phyloP scores from a whole-genome alignment of 2,797 vertebrate species.

The Anolis apletophallus region DNA sequence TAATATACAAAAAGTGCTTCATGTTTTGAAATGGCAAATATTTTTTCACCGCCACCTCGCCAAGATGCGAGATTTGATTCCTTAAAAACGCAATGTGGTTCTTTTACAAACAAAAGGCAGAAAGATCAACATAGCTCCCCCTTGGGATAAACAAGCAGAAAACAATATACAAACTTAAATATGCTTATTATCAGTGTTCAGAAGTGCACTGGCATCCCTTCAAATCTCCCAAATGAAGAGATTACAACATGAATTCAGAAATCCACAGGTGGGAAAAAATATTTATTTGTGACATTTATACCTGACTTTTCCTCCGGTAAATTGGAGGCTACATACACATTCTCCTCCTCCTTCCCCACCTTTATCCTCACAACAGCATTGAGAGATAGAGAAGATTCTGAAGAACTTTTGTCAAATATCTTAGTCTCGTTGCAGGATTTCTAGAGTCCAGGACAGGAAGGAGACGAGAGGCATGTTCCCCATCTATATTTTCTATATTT shows the following conservation, averaged over 20 bases:
- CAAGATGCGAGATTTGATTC: background rate
- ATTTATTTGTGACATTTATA: background rate
- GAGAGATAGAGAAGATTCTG: background rate
- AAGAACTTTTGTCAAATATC: background rate
- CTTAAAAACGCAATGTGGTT: background rate
- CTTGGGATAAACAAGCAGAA: background rate
- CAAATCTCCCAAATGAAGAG: background rate
- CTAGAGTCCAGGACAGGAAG: too few relatives aligned
- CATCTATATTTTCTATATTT: too few relatives aligned
- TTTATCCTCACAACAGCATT: background rate
- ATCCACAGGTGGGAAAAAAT: background rate
- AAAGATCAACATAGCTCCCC: conserved; percentile 13
- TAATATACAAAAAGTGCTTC: background rate
- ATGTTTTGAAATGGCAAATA: background rate
- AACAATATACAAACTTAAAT: conserved; percentile 39
- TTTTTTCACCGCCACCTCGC: background rate
- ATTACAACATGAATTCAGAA: background rate
- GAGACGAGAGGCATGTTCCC: too few relatives aligned
- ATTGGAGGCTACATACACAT: background rate
- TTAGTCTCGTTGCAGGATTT: too few relatives aligned
- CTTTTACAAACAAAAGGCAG: background rate
- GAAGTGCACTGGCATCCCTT: background rate
- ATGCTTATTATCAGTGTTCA: conserved; percentile 37
- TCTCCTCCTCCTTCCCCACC: background rate
- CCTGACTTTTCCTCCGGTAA: background rate